phyloP scores from a whole-genome alignment of 1,140 invertebrate species.

The Drosophila grimshawi region DNA sequence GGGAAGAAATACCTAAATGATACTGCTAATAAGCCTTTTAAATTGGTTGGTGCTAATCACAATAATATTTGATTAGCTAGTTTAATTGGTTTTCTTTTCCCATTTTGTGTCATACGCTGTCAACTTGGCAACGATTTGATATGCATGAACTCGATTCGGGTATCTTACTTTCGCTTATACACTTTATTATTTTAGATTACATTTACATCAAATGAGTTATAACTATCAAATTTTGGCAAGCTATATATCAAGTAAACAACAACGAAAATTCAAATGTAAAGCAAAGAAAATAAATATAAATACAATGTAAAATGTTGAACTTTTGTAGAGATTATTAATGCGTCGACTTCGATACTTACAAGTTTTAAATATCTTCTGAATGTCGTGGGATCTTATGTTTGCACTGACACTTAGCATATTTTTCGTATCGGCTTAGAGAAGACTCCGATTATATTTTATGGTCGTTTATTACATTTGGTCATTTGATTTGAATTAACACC shows the following conservation, averaged over 20 bases:
- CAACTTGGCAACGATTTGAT: constrained; percentile 30
- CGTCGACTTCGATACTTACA: neutral
- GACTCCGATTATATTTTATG: constrained; percentile 76
- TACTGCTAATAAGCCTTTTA: constrained; percentile 78
- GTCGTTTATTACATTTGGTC: constrained; percentile 80
- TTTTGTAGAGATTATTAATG: neutral
- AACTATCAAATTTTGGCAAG: too few species aligned
- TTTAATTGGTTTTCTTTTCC: constrained; percentile 75
- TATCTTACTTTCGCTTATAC: neutral
- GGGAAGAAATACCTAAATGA: constrained; percentile 64
- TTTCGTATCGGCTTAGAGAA: constrained; percentile 65
- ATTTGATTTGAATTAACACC: constrained; percentile 78
- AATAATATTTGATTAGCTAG: constrained; percentile 78
- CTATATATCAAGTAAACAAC: too few species aligned
- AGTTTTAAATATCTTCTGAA: constrained; percentile 2
- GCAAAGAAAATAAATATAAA: too few species aligned
- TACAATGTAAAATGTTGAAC: too few species aligned
- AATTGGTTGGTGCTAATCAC: constrained; percentile 70
- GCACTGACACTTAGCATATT: constrained; percentile 55
- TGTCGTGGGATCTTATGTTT: constrained; percentile 48
- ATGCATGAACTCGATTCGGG: neutral
- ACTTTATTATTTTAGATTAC: neutral
- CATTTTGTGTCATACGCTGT: constrained; percentile 67
- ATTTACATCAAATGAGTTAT: too few species aligned
- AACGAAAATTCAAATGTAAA: too few species aligned